Evolutionary conservation across 30 jellyfish, hydroid and myxozoan species (phyloP).

Genomic region (Aurelia coerulea): DNA sequence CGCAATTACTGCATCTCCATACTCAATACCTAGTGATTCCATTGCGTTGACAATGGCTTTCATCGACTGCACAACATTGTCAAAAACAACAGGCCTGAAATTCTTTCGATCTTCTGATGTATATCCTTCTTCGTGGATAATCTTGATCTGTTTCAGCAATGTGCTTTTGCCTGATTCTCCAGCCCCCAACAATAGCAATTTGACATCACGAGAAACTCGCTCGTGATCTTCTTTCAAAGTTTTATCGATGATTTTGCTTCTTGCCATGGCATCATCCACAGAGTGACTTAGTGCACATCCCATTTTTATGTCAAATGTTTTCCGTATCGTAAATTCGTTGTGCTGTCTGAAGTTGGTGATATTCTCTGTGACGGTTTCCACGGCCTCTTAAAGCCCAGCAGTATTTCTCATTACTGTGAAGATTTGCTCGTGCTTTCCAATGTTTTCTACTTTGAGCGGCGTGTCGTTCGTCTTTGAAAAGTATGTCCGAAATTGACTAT

Average conservation of each 20-base stretch:
- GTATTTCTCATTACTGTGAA: too few species aligned
- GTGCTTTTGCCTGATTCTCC: conserved; percentile 78
- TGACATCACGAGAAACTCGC: conserved; percentile 83
- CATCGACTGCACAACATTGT: conserved; percentile 32
- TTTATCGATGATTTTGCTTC: conserved; percentile 95
- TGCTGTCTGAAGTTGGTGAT: too few species aligned
- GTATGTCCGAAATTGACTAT: too few species aligned
- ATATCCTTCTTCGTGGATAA: conserved; percentile 68
- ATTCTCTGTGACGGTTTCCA: too few species aligned
- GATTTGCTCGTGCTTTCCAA: too few species aligned
- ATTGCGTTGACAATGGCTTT: conserved; percentile 18
- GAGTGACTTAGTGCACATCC: conserved; percentile 91
- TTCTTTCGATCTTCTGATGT: conserved; percentile 53
- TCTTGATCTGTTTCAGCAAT: conserved; percentile 71
- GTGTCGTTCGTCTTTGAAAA: too few species aligned
- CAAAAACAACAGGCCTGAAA: conserved; percentile 30
- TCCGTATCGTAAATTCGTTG: too few species aligned
- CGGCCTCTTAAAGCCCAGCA: too few species aligned
- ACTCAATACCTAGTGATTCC: conserved; percentile 8
- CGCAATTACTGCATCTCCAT: conserved; percentile 19
- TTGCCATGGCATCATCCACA: conserved; percentile 85
- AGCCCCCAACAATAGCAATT: conserved; percentile 40
- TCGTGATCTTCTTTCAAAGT: conserved; percentile 90
- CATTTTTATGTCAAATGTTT: conserved; percentile 20
- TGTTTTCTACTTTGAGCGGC: too few species aligned